These are phyloP conservation scores for Telenomus remus DNA, from an alignment of 1,140 invertebrate genomes.

Conservation along the genomic window DNA sequence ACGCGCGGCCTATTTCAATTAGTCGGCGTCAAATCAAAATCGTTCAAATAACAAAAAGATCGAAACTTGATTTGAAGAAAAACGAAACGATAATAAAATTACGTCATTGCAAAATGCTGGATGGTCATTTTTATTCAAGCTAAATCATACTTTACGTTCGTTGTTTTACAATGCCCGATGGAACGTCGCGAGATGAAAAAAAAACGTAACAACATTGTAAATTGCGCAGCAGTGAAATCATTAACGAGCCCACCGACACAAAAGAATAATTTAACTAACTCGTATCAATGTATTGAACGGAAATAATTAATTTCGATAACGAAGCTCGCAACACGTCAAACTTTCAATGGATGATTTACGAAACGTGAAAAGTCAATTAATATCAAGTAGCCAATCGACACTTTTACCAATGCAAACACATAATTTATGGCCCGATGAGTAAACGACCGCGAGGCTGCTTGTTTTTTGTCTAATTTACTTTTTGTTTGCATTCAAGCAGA, in stretches of 20 bases:
- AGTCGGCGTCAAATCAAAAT: slow-evolving; percentile 1
- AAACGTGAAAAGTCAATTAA: slow-evolving; percentile 50
- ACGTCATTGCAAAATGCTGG: too few species aligned
- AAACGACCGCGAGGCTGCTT: slow-evolving; percentile 16
- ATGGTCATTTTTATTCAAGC: too few species aligned
- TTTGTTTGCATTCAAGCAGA: slow-evolving; percentile 19
- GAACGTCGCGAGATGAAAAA: background rate
- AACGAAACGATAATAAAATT: too few species aligned
- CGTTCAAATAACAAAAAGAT: background rate
- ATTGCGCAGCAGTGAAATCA: background rate
- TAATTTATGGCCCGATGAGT: slow-evolving; percentile 41
- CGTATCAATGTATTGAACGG: slow-evolving; percentile 14
- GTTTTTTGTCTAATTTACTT: slow-evolving; percentile 12
- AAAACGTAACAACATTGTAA: background rate
- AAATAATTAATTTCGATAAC: slow-evolving; percentile 37
- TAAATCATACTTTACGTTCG: too few species aligned
- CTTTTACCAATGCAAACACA: slow-evolving; percentile 33
- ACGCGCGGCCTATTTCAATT: slow-evolving; percentile 18
- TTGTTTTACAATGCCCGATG: too few species aligned
- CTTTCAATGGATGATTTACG: slow-evolving; percentile 34
- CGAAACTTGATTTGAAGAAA: background rate
- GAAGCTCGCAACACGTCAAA: slow-evolving; percentile 17
- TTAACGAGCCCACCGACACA: slow-evolving; percentile 11
- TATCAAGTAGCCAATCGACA: slow-evolving; percentile 48
- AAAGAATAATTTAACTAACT: slow-evolving; percentile 32